These are phyloP conservation scores for Agonopterix arenella DNA, from an alignment of 2,888 invertebrate genomes.

Conservation along the genomic window DNA sequence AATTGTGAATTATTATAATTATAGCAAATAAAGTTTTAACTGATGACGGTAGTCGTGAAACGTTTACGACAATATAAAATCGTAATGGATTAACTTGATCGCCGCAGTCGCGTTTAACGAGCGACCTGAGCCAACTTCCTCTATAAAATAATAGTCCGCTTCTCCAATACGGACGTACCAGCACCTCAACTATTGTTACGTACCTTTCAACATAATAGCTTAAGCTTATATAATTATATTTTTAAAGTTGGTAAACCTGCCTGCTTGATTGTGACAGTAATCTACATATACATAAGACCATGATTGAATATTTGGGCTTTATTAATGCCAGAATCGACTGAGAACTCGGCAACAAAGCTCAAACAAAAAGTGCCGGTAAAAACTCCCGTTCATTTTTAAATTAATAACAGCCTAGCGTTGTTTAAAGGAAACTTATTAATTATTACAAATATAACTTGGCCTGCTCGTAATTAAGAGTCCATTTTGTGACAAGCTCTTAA, in stretches of 20 bases:
- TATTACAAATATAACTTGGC: constrained; percentile 63
- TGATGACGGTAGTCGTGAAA: constrained; percentile 59
- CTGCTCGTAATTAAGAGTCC: constrained; percentile 65
- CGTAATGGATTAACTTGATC: constrained; percentile 69
- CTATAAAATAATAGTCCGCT: constrained; percentile 65
- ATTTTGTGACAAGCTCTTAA: constrained; percentile 71
- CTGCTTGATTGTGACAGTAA: too few relatives aligned
- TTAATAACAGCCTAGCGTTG: constrained; percentile 10
- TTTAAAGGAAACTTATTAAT: constrained; percentile 54
- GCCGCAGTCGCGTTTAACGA: constrained; percentile 49
- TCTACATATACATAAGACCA: too few relatives aligned
- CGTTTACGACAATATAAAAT: constrained; percentile 70
- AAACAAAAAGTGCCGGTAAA: too few relatives aligned
- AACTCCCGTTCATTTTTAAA: constrained; percentile 2
- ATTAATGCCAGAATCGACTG: too few relatives aligned
- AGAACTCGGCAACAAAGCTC: too few relatives aligned
- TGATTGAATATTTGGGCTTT: too few relatives aligned
- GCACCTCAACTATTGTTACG: too few relatives aligned
- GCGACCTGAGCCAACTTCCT: constrained; percentile 67
- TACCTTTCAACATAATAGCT: too few relatives aligned
- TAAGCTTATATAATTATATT: too few relatives aligned
- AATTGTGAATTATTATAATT: constrained; percentile 19
- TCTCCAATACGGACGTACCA: constrained; percentile 8
- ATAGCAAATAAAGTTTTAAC: constrained; percentile 45
- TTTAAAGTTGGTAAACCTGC: too few relatives aligned